A percentile compares a stretch with the other conserved stretches of the same genome.
Evolutionary conservation across 2,797 vertebrate genomes (phyloP).

Genomic region (Gymnoscopelus microlampas): DNA sequence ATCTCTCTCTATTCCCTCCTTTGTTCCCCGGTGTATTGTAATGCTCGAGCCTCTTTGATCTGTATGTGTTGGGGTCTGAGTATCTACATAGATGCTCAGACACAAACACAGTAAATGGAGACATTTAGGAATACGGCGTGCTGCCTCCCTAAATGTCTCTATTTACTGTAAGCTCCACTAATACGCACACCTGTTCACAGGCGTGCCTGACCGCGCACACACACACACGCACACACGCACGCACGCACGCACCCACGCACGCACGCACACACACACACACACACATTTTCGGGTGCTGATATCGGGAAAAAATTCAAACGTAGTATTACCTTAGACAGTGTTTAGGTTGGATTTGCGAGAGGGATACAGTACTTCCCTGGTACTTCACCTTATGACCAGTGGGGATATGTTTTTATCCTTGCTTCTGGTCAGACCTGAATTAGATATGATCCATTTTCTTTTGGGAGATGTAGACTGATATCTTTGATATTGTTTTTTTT

Average conservation of each 20-base stretch:
- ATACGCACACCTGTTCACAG: slow-evolving; percentile 12
- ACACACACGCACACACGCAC: neutral
- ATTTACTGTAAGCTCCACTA: slow-evolving; percentile 74
- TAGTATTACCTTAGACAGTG: too few species aligned
- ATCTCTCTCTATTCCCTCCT: slow-evolving; percentile 51
- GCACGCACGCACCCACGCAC: slow-evolving; percentile 8
- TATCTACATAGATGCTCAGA: slow-evolving; percentile 37
- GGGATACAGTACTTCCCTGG: too few species aligned
- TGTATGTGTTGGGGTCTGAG: slow-evolving; percentile 70
- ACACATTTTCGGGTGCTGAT: too few species aligned
- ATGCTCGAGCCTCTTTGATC: slow-evolving; percentile 73
- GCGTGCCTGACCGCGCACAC: neutral
- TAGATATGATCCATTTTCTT: too few species aligned
- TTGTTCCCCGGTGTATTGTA: slow-evolving; percentile 73
- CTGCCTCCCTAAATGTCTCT: slow-evolving; percentile 74
- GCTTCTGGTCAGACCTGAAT: too few species aligned
- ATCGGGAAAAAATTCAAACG: too few species aligned
- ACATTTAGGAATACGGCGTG: neutral
- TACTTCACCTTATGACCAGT: too few species aligned
- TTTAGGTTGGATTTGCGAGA: too few species aligned
- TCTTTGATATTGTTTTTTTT: too few species aligned
- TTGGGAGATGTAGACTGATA: too few species aligned
- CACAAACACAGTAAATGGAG: neutral
- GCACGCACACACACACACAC: too few species aligned
- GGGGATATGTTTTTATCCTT: too few species aligned